Evolutionary conservation across 2,888 invertebrate species (phyloP).

Genomic region (Habroteleia sp.): DNA sequence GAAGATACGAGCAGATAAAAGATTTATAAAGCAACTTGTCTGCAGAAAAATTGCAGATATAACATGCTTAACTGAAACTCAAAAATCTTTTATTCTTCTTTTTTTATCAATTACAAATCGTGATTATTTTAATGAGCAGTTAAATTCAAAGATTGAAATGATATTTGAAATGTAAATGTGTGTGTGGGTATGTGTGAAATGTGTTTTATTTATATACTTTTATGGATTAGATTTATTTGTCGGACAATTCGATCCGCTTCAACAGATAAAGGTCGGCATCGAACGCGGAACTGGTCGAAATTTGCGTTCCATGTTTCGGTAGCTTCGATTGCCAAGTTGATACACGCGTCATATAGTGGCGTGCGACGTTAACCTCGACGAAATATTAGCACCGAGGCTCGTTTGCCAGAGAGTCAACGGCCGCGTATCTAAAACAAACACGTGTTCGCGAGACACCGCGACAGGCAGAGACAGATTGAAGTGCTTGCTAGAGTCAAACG

Average conservation of each 20-base stretch:
- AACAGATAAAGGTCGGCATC: no score
- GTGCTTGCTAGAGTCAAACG: constrained; percentile 2
- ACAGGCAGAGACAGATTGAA: constrained; percentile 38
- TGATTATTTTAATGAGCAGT: no score
- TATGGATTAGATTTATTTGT: no score
- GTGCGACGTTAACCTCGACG: constrained; percentile 57
- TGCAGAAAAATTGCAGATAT: no score
- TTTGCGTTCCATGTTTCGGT: constrained; percentile 9
- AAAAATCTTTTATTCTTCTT: no score
- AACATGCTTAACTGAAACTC: no score
- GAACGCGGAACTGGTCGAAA: constrained; percentile 1
- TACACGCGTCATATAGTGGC: constrained; percentile 15
- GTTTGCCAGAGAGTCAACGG: constrained; percentile 76
- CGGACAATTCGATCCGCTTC: no score
- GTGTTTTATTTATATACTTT: no score
- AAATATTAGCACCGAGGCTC: constrained; percentile 64
- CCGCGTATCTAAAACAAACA: constrained; percentile 80
- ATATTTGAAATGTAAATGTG: no score
- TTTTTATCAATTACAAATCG: no score
- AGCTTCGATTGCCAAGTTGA: constrained; percentile 9
- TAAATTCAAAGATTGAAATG: no score
- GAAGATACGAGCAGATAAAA: constrained; percentile 13
- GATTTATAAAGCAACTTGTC: background rate
- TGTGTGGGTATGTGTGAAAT: no score
- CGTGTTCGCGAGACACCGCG: constrained; percentile 70